phyloP scores from a whole-genome alignment of 2,888 invertebrate genomes.

The Diploptera punctata region DNA sequence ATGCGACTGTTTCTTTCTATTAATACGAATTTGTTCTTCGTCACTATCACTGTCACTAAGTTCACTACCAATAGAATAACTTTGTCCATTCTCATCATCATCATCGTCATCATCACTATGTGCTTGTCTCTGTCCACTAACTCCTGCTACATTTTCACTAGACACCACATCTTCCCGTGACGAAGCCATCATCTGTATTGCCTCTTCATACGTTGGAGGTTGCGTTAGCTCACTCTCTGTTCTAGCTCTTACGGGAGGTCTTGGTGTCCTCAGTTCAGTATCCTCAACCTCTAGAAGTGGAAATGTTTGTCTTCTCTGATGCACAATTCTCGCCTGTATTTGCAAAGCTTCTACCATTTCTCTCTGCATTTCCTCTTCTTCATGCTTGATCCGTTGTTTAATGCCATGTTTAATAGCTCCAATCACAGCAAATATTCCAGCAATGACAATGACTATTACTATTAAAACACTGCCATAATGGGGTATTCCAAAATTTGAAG shows the following conservation, averaged over 20 bases:
- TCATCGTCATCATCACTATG: not conserved
- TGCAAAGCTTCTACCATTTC: not conserved
- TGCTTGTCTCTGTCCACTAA: not conserved
- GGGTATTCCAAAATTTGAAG: not conserved
- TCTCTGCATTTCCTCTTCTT: not conserved
- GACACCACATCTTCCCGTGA: slow-evolving; percentile 11
- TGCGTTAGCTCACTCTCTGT: slow-evolving; percentile 21
- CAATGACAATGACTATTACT: slow-evolving; percentile 9
- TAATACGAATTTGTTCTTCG: not conserved
- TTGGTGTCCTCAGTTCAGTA: not conserved
- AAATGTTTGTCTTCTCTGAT: not conserved
- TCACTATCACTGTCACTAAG: not conserved
- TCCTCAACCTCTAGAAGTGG: not conserved
- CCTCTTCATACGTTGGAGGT: slow-evolving; percentile 38
- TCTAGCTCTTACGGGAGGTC: not conserved
- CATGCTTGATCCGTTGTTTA: slow-evolving; percentile 3
- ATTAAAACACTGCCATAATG: slow-evolving; percentile 27
- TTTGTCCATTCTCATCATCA: not conserved
- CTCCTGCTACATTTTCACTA: not conserved
- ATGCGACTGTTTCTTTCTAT: too few species aligned
- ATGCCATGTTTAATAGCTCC: slow-evolving; percentile 20
- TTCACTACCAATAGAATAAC: not conserved
- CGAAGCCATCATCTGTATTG: slow-evolving; percentile 11
- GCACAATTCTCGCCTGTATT: not conserved
- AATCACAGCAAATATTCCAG: not conserved